Conservation (phyloP, 2,113 vertebrate genomes). For the Notarius quadriscutis region DNA sequence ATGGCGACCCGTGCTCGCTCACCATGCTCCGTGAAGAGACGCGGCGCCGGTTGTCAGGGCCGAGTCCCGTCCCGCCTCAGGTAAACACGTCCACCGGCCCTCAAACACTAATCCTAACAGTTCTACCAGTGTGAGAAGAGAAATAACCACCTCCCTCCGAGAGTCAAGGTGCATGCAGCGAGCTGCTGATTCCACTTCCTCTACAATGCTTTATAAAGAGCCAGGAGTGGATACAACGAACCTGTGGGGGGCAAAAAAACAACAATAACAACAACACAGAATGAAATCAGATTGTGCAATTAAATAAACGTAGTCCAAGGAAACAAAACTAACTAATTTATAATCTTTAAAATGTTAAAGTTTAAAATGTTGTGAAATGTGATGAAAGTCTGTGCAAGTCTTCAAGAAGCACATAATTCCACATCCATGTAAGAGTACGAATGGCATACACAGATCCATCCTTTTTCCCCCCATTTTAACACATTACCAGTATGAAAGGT, state of each 20-base stretch:
- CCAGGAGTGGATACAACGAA: neutral
- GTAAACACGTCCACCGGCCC: conserved; percentile 47
- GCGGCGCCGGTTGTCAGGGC: conserved; percentile 54
- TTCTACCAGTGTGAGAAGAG: conserved; percentile 64
- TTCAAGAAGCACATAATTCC: neutral
- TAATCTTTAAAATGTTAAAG: neutral
- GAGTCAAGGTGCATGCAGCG: neutral
- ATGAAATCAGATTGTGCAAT: neutral
- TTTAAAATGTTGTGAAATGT: neutral
- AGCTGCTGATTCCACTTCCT: conserved; percentile 8
- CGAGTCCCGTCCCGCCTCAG: conserved; percentile 47
- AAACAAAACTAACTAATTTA: neutral
- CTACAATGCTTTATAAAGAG: neutral
- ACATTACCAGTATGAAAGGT: neutral
- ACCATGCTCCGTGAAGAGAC: conserved; percentile 79
- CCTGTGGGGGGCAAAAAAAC: neutral
- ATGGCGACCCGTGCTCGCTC: conserved; percentile 72
- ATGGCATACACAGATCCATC: neutral
- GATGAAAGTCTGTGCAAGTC: neutral
- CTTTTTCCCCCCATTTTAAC: neutral
- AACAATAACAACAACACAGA: neutral
- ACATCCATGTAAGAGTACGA: neutral
- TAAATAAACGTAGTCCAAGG: neutral
- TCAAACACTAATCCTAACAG: conserved; percentile 48
- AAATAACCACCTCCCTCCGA: conserved; percentile 27